Base-by-base conservation (phyloP, 2,888 invertebrate species). In the Odontocerum albicorne region DNA sequence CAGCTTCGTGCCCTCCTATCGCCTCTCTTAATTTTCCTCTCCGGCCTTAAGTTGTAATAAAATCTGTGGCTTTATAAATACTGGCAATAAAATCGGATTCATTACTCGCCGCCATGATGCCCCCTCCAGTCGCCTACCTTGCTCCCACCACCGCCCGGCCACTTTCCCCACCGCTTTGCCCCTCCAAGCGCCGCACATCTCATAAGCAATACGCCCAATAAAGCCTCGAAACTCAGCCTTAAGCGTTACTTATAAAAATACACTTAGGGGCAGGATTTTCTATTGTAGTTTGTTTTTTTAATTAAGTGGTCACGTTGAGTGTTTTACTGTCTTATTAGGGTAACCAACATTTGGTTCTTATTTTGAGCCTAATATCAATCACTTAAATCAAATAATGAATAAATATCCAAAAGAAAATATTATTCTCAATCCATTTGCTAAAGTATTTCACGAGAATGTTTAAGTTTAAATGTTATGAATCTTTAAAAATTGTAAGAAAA, bases 81-180 rank as follows among this genome's bases (percentile, higher is more conserved):
- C 56, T 56, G 56, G 53, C 50, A 59, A 59, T 59, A 59, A 59
- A 59, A 59, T 59, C 59, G 50, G 55, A 59, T 56, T 56, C 57
- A 38, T 53, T 56, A 51, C 49, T 51, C 38, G 38, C 32, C 27
- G 38, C 31, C 31, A 31, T 39, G 38, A 39, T 20, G 15, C 22
- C 19, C 35, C 31, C 27, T 13, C n/a, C n/a, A 12, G 36, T 36
- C 12, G 21, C 16, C 39, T 7, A 12, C 39, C 39, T 17, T 39
- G 6, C 31, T 22, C 10, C 40, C 40, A 16, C 7, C 33, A 12
- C 7, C 39, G 4, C 6, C 35, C 4, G 4, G 13, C 35, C 12
- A 15, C 15, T 38, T 4, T 38, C 17, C 35, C 43, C 20, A 16
- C 22, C 20, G 12, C 32, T 33, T 22, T 38, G 3, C n/a, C n/a